These are phyloP conservation scores for Spheniscus mendiculus DNA, from an alignment of 2,113 vertebrate species.

Conservation along the genomic window DNA sequence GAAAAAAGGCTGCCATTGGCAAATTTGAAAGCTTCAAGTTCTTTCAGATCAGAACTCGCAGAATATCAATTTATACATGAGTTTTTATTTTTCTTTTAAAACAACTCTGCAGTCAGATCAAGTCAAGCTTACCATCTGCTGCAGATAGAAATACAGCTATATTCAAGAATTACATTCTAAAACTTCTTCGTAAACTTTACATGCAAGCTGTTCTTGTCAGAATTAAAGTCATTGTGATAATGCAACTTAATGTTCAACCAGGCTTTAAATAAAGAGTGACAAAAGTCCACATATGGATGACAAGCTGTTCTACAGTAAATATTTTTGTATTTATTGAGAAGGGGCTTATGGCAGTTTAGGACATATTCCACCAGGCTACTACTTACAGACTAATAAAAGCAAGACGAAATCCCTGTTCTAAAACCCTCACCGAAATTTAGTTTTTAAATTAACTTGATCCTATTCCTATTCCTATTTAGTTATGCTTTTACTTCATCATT, in stretches of 20 bases:
- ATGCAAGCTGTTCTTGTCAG: conserved; percentile 83
- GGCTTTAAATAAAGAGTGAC: conserved; percentile 83
- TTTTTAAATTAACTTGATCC: neutral
- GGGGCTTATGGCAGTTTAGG: conserved; percentile 71
- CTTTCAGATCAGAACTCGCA: conserved; percentile 56
- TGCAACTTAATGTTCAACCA: conserved; percentile 80
- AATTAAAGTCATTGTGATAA: conserved; percentile 76
- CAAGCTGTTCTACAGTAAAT: conserved; percentile 83
- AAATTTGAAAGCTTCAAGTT: conserved; percentile 50
- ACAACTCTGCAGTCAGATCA: conserved; percentile 63
- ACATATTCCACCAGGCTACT: conserved; percentile 57
- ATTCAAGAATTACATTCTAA: conserved; percentile 68
- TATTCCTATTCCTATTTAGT: neutral
- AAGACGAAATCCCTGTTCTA: neutral
- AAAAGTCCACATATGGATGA: conserved; percentile 84
- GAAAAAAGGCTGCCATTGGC: conserved; percentile 30
- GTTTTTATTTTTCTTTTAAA: conserved; percentile 68
- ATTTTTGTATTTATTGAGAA: conserved; percentile 78
- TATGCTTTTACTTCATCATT: neutral
- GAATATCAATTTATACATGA: conserved; percentile 68
- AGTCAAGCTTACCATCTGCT: conserved; percentile 81
- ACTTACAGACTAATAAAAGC: neutral
- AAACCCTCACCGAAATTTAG: neutral
- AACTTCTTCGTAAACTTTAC: conserved; percentile 72
- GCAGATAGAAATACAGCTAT: conserved; percentile 67